These are phyloP conservation scores for Brevimyrus niger DNA, from an alignment of 2,113 vertebrate genomes.

Conservation along the genomic window DNA sequence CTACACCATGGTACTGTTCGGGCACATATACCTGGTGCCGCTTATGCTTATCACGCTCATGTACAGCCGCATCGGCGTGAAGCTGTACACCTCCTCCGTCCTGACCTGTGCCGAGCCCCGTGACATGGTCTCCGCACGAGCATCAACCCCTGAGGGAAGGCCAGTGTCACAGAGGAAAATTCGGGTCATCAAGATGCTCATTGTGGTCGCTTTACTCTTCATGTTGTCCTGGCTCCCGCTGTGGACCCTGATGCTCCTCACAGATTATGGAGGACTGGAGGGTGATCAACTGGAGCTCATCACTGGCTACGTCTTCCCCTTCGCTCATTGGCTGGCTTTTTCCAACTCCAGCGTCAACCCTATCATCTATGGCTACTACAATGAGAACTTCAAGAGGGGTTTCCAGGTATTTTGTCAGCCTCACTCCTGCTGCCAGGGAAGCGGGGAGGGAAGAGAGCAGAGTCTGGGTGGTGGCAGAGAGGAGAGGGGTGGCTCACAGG, in stretches of 20 bases:
- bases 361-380: conserved; percentile 73
- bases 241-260: conserved; percentile 69
- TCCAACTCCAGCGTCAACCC: conserved; percentile 70
- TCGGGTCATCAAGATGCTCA: conserved; percentile 69
- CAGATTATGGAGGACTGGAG: conserved; percentile 57
- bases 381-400: conserved; percentile 68
- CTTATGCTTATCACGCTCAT: conserved; percentile 59
- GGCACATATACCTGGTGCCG: conserved; percentile 63
- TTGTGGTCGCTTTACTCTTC: conserved; percentile 64
- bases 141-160: conserved; percentile 29
- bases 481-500: conserved; percentile 26
- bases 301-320: conserved; percentile 64
- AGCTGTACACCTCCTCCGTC: conserved; percentile 55
- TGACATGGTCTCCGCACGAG: neutral
- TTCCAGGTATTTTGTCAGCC: conserved; percentile 57
- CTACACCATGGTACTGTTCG: conserved; percentile 66
- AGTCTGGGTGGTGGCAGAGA: conserved; percentile 24
- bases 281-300: conserved; percentile 56
- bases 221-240: conserved; percentile 70
- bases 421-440: conserved; percentile 18
- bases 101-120: conserved; percentile 41
- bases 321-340: conserved; percentile 73
- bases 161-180: conserved; percentile 57
- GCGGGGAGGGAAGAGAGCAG: conserved; percentile 14
- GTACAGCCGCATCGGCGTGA: conserved; percentile 63